These are phyloP conservation scores for Lithobates pipiens DNA, from an alignment of 2,797 vertebrate genomes.

Conservation along the genomic window DNA sequence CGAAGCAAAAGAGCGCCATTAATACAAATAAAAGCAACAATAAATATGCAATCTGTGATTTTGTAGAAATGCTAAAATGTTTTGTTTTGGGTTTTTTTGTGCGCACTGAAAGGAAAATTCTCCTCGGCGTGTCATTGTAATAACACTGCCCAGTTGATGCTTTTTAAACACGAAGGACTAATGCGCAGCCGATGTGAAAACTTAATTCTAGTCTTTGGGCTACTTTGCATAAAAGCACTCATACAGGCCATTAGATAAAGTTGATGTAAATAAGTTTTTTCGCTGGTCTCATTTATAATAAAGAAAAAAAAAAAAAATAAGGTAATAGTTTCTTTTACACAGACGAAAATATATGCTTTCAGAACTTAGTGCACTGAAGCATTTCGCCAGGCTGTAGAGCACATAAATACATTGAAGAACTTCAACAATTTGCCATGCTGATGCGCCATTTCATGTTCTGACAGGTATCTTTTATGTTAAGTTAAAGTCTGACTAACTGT, in stretches of 20 bases:
- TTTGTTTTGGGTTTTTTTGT: slow-evolving; percentile 57
- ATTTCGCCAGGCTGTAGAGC: slow-evolving; percentile 70
- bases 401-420: slow-evolving; percentile 74
- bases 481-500: slow-evolving; percentile 73
- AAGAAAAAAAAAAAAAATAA: slow-evolving; percentile 65
- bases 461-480: slow-evolving; percentile 76
- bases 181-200: slow-evolving; percentile 78
- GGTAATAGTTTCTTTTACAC: slow-evolving; percentile 74
- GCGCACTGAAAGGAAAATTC: slow-evolving; percentile 67
- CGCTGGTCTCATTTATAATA: slow-evolving; percentile 75
- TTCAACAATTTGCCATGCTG: slow-evolving; percentile 70
- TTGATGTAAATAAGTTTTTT: slow-evolving; percentile 76
- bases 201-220: slow-evolving; percentile 76
- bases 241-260: slow-evolving; percentile 81
- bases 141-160: slow-evolving; percentile 70
- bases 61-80: slow-evolving; percentile 33
- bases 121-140: slow-evolving; percentile 66
- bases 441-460: slow-evolving; percentile 73
- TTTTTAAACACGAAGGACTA: slow-evolving; percentile 72
- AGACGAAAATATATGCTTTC: slow-evolving; percentile 74
- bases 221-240: slow-evolving; percentile 82
- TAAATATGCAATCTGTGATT: slow-evolving; percentile 28
- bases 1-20: background rate
- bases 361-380: slow-evolving; percentile 75
- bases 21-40: slow-evolving; percentile 14